Conservation (phyloP, 2,888 invertebrate genomes). For the Nasonovia ribisnigri region DNA sequence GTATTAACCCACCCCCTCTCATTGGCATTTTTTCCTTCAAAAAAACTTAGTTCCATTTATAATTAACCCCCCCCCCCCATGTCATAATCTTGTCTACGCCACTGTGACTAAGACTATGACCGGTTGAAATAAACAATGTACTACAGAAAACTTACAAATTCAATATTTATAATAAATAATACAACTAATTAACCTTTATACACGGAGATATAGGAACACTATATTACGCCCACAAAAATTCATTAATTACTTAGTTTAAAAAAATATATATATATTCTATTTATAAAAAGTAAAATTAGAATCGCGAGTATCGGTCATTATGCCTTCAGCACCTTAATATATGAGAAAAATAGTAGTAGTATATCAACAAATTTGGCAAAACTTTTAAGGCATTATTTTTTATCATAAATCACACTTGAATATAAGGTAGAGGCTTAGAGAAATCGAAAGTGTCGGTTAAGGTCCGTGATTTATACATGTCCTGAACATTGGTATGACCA, state of each 20-base stretch:
- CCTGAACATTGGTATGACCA: background rate
- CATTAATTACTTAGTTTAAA: background rate
- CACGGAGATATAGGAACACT: background rate
- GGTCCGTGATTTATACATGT: constrained; percentile 35
- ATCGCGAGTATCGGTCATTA: background rate
- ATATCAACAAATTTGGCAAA: background rate
- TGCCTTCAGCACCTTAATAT: background rate
- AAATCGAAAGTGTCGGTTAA: constrained; percentile 22
- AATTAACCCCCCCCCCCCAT: too few species aligned
- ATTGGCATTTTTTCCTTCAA: too few species aligned
- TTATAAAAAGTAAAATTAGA: background rate
- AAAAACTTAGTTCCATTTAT: too few species aligned
- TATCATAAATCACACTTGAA: background rate
- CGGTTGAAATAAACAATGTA: background rate
- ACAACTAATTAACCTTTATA: background rate
- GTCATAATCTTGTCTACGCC: too few species aligned
- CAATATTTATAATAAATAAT: background rate
- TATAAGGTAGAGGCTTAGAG: constrained; percentile 1
- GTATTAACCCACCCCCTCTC: too few species aligned
- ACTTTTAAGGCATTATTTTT: background rate
- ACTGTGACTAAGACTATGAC: background rate
- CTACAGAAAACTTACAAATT: background rate
- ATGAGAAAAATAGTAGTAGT: background rate
- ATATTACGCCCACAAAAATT: background rate
- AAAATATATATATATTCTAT: background rate